Conservation (phyloP, 2,113 vertebrate species). For the Charina bottae region DNA sequence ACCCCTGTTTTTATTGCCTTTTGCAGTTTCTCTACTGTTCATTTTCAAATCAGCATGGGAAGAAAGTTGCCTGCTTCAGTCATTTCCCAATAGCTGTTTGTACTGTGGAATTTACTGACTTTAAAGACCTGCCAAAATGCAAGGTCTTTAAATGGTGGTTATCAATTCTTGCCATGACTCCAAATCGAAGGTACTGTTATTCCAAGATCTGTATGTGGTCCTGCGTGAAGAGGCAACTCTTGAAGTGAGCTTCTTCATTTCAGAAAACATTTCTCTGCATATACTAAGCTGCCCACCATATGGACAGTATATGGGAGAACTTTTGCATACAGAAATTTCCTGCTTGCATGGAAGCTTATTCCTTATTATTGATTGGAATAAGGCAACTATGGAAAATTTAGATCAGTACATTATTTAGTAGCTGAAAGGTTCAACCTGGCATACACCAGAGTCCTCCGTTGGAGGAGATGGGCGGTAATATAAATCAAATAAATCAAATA, state of each 20-base stretch:
- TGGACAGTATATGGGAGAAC: neutral
- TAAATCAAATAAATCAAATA: too few relatives aligned
- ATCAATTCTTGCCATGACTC: conserved; percentile 21
- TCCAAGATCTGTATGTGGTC: neutral
- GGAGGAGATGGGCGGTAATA: too few relatives aligned
- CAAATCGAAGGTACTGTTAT: conserved; percentile 1
- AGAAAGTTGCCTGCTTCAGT: conserved; percentile 30
- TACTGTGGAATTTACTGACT: conserved; percentile 9
- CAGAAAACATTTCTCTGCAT: neutral
- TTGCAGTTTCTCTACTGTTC: conserved; percentile 13
- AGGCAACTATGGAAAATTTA: neutral
- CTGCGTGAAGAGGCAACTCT: neutral
- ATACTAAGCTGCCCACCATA: neutral
- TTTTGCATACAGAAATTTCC: neutral
- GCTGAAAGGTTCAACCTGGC: neutral
- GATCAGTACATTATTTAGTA: neutral
- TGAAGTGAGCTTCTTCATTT: neutral
- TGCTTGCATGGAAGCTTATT: neutral
- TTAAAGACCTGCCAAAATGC: conserved; percentile 8
- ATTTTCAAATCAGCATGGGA: conserved; percentile 22
- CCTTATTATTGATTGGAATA: neutral
- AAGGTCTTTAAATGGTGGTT: neutral
- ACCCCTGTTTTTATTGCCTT: neutral
- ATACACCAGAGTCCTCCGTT: neutral
- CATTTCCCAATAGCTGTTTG: conserved; percentile 28